Conservation (phyloP, 2,113 vertebrate species). For the Poicephalus gulielmi region DNA sequence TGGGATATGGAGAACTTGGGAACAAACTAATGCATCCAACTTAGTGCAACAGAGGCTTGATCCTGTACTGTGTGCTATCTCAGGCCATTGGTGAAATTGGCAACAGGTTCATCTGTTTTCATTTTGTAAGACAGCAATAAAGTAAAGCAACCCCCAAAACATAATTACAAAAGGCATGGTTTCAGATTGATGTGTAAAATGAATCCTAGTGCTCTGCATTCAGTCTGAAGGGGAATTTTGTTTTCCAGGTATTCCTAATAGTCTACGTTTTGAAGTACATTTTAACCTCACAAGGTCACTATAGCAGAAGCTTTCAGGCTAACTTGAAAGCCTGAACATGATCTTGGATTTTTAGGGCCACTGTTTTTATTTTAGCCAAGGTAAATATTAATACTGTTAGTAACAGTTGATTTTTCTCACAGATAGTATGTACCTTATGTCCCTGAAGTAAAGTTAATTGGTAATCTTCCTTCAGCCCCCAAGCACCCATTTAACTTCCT, state of each 20-base stretch:
- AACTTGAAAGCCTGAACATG: not conserved
- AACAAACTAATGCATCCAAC: not conserved
- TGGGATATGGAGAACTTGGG: not conserved
- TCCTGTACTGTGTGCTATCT: not conserved
- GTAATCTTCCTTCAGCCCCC: not conserved
- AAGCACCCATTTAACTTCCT: not conserved
- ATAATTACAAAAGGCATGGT: not conserved
- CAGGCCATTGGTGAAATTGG: not conserved
- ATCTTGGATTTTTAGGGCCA: not conserved
- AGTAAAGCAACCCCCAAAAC: not conserved
- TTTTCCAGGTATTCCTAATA: not conserved
- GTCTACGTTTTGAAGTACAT: rapidly evolving
- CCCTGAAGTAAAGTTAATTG: not conserved
- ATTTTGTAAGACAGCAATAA: not conserved
- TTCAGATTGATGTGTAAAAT: not conserved
- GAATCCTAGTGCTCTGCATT: not conserved
- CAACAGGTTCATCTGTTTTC: not conserved
- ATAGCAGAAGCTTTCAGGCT: not conserved
- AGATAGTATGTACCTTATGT: not conserved
- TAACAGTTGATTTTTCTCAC: not conserved
- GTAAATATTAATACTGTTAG: not conserved
- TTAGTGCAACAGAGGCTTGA: not conserved
- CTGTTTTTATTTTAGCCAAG: not conserved
- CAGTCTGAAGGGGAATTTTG: not conserved
- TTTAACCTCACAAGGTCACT: not conserved